Evolutionary conservation across 2,797 vertebrate genomes (phyloP).

Genomic region (Gallinago stenura): DNA sequence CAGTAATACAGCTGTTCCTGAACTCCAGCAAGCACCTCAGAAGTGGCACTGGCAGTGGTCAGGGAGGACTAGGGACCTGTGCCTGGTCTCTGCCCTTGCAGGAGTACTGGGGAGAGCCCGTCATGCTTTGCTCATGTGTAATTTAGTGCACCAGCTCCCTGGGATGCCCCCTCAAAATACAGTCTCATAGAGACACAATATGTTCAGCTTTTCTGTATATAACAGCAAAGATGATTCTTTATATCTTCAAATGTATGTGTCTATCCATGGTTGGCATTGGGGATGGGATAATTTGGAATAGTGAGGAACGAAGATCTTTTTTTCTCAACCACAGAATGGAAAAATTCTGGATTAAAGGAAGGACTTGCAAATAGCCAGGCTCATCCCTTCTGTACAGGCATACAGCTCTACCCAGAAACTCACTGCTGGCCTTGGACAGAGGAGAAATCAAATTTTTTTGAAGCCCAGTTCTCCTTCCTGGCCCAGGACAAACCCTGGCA

Average conservation of each 20-base stretch:
- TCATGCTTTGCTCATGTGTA: neutral
- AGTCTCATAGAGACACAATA: neutral
- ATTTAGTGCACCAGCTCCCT: neutral
- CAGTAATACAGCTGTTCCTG: accelerated
- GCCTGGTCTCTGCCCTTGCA: neutral
- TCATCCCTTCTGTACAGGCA: neutral
- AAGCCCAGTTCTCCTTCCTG: neutral
- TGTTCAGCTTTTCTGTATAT: neutral
- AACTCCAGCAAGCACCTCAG: neutral
- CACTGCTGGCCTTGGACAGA: neutral
- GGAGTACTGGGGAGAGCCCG: accelerated
- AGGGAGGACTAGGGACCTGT: neutral
- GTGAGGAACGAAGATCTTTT: neutral
- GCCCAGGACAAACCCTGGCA: neutral
- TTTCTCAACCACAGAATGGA: neutral
- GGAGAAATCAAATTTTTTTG: accelerated
- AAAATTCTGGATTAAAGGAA: neutral
- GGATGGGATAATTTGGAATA: neutral
- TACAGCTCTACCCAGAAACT: neutral
- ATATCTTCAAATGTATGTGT: neutral
- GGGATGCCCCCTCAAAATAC: neutral
- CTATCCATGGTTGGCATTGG: neutral
- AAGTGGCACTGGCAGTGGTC: accelerated
- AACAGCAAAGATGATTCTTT: neutral
- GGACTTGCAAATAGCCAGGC: neutral